These are phyloP conservation scores for Hyla sarda DNA, from an alignment of 2,113 vertebrate genomes.

Conservation along the genomic window DNA sequence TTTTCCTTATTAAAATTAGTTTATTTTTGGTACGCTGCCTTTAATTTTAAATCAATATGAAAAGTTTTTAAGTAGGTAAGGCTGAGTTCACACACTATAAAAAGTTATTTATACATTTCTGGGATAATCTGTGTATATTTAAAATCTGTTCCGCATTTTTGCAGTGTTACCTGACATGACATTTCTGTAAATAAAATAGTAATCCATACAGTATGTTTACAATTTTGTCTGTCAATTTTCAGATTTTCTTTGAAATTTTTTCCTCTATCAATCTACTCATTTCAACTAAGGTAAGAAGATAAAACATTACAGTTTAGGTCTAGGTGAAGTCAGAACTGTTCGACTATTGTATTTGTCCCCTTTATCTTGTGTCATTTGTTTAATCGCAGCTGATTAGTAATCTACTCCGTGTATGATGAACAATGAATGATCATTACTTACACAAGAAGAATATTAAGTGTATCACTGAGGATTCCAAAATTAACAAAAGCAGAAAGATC, in stretches of 20 bases:
- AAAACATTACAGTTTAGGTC: not conserved
- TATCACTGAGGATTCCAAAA: not conserved
- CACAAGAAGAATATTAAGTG: no score
- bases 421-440: not conserved
- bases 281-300: not conserved
- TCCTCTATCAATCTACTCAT: not conserved
- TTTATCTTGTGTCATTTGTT: slow-evolving; percentile 2
- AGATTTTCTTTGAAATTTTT: not conserved
- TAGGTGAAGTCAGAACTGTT: not conserved
- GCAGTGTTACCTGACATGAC: no score
- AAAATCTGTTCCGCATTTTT: no score
- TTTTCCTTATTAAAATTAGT: no score
- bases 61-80: no score
- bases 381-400: not conserved
- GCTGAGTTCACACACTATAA: no score
- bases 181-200: no score
- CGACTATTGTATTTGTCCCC: not conserved
- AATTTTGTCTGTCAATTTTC: not conserved
- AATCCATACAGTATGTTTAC: not conserved
- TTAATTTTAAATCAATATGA: no score
- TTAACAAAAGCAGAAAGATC: slow-evolving; percentile 25
- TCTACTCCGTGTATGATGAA: not conserved
- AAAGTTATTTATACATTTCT: no score
- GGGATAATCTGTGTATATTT: no score
- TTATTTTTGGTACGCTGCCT: no score